Conservation (phyloP, 2,797 vertebrate genomes). For the Anguilla megastoma region DNA sequence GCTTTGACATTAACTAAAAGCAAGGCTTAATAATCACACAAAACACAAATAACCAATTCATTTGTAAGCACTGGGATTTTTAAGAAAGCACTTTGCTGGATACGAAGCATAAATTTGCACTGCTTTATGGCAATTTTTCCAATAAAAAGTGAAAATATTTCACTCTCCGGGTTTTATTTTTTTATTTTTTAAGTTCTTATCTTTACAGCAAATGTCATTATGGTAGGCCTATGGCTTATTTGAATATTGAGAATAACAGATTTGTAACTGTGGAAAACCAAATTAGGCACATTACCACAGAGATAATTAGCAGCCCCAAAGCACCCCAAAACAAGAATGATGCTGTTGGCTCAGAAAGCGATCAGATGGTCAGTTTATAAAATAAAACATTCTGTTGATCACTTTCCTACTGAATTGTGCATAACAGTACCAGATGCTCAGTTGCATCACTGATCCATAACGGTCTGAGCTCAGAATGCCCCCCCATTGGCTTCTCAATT, state of each 20-base stretch:
- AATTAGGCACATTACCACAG: neutral
- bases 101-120: neutral
- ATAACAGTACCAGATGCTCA: conserved; percentile 1
- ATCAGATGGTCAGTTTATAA: neutral
- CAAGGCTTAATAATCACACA: too few relatives aligned
- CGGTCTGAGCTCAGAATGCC: neutral
- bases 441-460: neutral
- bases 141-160: neutral
- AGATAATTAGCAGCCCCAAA: neutral
- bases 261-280: neutral
- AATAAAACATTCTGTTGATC: neutral
- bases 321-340: neutral
- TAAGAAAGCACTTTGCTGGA: neutral
- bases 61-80: neutral
- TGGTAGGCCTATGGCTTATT: neutral
- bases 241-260: neutral
- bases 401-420: neutral
- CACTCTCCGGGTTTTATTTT: neutral
- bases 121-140: neutral
- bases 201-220: neutral
- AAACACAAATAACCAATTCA: too few relatives aligned
- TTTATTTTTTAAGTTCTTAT: neutral
- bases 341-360: neutral
- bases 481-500: neutral
- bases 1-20: neutral